These are phyloP conservation scores for Medauroidea extradentata DNA, from an alignment of 1,140 invertebrate species.

Conservation along the genomic window DNA sequence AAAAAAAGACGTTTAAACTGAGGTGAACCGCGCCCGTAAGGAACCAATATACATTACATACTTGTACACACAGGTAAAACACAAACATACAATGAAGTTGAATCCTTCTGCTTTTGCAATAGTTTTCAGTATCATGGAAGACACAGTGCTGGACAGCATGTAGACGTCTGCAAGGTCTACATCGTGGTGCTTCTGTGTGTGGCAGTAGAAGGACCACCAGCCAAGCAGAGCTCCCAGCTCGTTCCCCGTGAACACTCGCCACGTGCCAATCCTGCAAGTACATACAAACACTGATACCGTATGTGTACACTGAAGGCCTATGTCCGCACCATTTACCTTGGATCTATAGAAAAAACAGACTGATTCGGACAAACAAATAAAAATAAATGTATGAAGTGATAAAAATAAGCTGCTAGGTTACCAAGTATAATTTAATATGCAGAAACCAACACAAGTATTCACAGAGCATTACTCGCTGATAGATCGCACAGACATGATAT, in stretches of 20 bases:
- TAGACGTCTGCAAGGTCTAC: constrained; percentile 55
- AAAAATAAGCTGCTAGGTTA: too few relatives aligned
- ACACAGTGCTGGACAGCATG: constrained; percentile 92
- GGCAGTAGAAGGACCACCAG: constrained; percentile 81
- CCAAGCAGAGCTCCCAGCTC: constrained; percentile 93
- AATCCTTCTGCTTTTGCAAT: constrained; percentile 81
- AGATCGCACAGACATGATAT: too few relatives aligned
- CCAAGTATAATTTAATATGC: too few relatives aligned
- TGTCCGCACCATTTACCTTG: background rate
- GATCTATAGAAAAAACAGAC: background rate
- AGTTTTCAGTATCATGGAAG: constrained; percentile 89
- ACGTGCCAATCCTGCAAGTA: constrained; percentile 58
- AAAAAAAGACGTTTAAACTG: too few relatives aligned
- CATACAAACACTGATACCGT: constrained; percentile 1
- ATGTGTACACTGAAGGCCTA: too few relatives aligned
- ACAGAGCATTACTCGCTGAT: too few relatives aligned
- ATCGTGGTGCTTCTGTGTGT: constrained; percentile 48
- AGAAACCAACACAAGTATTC: too few relatives aligned
- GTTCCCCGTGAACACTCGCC: constrained; percentile 94
- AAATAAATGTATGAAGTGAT: background rate
- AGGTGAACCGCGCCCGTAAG: too few relatives aligned
- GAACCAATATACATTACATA: too few relatives aligned
- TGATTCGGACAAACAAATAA: background rate
- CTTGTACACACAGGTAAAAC: too few relatives aligned
- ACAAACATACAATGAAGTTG: constrained; percentile 66